Evolutionary conservation across 2,113 vertebrate genomes (phyloP).

Genomic region (Anthoscopus minutus): DNA sequence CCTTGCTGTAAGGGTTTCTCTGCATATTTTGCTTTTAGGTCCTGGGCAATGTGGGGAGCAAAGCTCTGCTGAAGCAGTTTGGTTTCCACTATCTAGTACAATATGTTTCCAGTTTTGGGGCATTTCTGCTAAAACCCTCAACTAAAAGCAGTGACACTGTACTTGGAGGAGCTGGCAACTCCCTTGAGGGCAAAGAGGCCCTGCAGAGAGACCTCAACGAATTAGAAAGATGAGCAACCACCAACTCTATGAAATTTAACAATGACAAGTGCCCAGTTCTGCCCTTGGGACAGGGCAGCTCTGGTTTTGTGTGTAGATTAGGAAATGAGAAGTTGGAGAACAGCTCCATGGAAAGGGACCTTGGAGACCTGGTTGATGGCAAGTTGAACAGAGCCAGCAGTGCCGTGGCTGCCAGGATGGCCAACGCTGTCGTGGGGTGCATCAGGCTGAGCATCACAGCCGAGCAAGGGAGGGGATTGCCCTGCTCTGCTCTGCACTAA

Average conservation of each 20-base stretch:
- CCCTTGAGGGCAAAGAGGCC: neutral
- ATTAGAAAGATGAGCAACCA: neutral
- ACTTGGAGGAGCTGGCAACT: neutral
- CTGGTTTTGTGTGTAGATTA: neutral
- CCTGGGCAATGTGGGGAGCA: neutral
- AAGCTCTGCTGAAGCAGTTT: neutral
- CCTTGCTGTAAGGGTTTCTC: neutral
- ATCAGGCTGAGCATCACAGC: neutral
- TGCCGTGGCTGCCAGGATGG: neutral
- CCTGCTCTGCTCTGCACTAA: rapidly evolving
- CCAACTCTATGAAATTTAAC: neutral
- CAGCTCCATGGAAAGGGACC: neutral
- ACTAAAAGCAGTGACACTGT: neutral
- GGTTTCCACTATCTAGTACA: neutral
- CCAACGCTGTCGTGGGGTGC: rapidly evolving
- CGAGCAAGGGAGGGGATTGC: rapidly evolving
- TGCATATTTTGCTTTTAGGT: neutral
- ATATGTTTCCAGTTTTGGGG: neutral
- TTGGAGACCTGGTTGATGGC: rapidly evolving
- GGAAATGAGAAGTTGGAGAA: neutral
- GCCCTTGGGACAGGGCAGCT: neutral
- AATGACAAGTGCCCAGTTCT: neutral
- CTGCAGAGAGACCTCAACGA: neutral
- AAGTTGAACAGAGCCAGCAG: neutral
- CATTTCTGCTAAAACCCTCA: neutral